These are phyloP conservation scores for Nothoprocta pentlandii DNA, from an alignment of 2,113 vertebrate species.

Conservation along the genomic window DNA sequence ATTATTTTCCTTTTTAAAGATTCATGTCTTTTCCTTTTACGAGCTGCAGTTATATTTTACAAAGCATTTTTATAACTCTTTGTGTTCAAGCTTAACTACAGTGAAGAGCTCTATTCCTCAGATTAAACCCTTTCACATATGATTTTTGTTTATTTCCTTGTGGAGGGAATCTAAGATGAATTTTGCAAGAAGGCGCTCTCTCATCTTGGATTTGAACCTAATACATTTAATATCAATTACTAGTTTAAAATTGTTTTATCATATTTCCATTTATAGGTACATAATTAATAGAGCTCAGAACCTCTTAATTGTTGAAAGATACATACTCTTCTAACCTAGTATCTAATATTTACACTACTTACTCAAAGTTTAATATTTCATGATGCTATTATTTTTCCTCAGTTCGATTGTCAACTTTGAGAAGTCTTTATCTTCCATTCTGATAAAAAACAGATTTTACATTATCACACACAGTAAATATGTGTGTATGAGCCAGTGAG, in stretches of 20 bases:
- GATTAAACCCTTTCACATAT: neutral
- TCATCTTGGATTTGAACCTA: neutral
- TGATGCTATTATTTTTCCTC: fast-evolving
- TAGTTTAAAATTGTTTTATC: neutral
- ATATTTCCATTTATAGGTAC: neutral
- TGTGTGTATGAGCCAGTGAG: too few relatives aligned
- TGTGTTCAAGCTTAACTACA: neutral
- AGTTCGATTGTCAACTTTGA: neutral
- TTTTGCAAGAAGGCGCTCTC: neutral
- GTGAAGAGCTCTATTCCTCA: neutral
- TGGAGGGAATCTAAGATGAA: neutral
- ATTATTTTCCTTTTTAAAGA: neutral
- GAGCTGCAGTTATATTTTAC: neutral
- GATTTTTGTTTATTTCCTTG: neutral
- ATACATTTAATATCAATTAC: neutral
- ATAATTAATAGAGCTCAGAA: neutral
- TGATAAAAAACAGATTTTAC: neutral
- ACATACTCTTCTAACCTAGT: fast-evolving
- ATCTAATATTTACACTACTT: neutral
- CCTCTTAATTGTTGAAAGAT: neutral
- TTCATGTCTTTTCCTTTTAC: neutral
- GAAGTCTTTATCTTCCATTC: neutral
- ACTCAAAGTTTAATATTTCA: neutral
- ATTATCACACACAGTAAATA: neutral
- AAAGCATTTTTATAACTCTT: neutral